phyloP scores from a whole-genome alignment of 2,113 vertebrate genomes.

The Gymnorhina tibicen region DNA sequence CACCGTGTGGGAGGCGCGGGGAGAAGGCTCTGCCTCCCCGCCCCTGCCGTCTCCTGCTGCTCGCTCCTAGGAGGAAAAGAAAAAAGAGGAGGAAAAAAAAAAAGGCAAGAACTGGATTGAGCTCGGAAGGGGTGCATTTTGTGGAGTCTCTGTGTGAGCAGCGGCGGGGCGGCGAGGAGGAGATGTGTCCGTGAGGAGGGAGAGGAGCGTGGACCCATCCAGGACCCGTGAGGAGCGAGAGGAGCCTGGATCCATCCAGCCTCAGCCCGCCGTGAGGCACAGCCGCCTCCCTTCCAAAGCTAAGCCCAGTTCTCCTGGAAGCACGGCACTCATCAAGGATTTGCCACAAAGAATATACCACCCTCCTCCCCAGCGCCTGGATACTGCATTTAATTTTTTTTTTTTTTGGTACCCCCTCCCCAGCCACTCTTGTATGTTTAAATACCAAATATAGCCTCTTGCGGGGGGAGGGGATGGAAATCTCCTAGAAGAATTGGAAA shows the following conservation, averaged over 20 bases:
- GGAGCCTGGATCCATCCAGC: neutral
- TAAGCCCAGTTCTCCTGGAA: neutral
- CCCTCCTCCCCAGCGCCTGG: conserved; percentile 2
- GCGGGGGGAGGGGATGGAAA: neutral
- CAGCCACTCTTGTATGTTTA: neutral
- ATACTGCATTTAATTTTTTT: neutral
- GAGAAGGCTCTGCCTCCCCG: conserved; percentile 17
- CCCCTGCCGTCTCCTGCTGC: neutral
- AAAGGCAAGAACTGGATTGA: neutral
- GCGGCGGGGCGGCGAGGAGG: neutral
- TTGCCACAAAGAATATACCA: neutral
- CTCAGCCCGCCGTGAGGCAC: neutral
- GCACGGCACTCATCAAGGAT: neutral
- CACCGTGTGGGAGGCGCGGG: conserved; percentile 27
- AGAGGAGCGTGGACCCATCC: neutral
- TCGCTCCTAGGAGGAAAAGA: neutral
- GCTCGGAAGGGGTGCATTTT: neutral
- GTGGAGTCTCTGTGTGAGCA: neutral
- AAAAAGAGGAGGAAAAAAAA: neutral
- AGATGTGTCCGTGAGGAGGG: conserved; percentile 55
- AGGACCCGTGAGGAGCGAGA: neutral
- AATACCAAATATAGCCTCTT: conserved; percentile 48
- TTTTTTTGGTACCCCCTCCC: neutral
- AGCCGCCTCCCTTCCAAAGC: neutral
- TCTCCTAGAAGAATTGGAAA: conserved; percentile 3